These are phyloP conservation scores for Leucophora obtusa DNA, from an alignment of 2,888 invertebrate genomes.

Conservation along the genomic window DNA sequence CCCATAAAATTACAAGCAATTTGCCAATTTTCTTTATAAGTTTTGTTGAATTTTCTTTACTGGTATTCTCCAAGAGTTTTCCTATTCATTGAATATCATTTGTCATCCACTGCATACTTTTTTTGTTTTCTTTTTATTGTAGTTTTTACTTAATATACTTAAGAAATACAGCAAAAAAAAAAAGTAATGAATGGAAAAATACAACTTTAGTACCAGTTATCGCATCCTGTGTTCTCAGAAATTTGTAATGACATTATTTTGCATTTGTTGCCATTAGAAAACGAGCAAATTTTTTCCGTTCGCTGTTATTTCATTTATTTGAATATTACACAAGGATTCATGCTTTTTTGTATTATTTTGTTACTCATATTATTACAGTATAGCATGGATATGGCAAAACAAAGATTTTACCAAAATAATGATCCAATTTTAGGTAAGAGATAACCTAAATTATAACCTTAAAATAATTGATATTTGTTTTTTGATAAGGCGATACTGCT, in stretches of 20 bases:
- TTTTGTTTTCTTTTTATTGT: no score
- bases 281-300: background rate
- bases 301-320: background rate
- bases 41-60: conserved; percentile 7
- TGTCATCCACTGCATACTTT: background rate
- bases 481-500: no score
- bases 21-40: conserved; percentile 39
- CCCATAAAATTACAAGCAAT: conserved; percentile 48
- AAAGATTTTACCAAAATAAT: no score
- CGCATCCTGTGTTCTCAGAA: background rate
- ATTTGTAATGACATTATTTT: conserved; percentile 4
- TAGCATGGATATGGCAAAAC: no score
- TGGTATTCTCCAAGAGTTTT: background rate
- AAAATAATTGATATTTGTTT: no score
- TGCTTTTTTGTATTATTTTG: no score
- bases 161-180: no score
- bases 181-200: no score
- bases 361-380: no score
- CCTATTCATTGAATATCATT: conserved; percentile 20
- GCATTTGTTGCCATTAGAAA: conserved; percentile 13
- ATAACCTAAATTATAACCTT: no score
- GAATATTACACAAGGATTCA: background rate
- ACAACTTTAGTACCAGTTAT: background rate
- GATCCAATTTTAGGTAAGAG: no score
- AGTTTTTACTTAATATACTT: no score